A percentile compares a stretch with the other conserved stretches of the same genome.
Conservation (phyloP, 2,888 invertebrate genomes). For the Rhaphigaster nebulosa region DNA sequence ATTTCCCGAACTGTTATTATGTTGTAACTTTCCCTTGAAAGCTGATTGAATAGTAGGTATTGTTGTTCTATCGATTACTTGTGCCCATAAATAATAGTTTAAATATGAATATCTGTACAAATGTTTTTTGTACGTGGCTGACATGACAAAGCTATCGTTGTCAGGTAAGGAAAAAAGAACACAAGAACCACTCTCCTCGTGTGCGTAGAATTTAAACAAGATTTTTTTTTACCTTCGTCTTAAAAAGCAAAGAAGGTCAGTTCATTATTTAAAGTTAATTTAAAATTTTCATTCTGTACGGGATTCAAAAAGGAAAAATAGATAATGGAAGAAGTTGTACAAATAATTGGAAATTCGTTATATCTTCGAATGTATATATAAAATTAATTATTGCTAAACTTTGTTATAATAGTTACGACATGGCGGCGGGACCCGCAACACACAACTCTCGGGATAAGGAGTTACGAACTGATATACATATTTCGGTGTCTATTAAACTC, state of each 20-base stretch:
- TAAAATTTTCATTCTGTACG: too few relatives aligned
- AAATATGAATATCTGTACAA: not conserved
- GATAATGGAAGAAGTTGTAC: not conserved
- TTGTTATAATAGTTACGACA: too few relatives aligned
- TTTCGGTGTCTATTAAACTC: too few relatives aligned
- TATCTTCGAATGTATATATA: too few relatives aligned
- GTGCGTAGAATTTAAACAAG: not conserved
- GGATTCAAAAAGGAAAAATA: not conserved
- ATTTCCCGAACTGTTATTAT: slow-evolving; percentile 1
- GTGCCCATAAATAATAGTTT: not conserved
- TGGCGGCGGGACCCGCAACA: too few relatives aligned
- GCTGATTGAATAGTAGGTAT: not conserved
- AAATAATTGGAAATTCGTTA: too few relatives aligned
- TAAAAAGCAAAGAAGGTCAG: not conserved
- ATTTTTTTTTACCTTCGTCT: not conserved
- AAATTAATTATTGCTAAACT: not conserved
- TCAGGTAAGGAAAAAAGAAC: not conserved
- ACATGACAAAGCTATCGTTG: not conserved
- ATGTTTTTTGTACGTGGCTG: not conserved
- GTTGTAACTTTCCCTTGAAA: not conserved
- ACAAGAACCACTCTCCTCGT: not conserved
- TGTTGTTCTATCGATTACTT: not conserved
- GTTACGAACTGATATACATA: too few relatives aligned
- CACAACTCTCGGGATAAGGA: too few relatives aligned
- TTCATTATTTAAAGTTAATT: not conserved